Evolutionary conservation across 2,888 invertebrate species (phyloP), one percentile per base, ranked within the genome.

Genomic region (Idaea dimidiata): DNA sequence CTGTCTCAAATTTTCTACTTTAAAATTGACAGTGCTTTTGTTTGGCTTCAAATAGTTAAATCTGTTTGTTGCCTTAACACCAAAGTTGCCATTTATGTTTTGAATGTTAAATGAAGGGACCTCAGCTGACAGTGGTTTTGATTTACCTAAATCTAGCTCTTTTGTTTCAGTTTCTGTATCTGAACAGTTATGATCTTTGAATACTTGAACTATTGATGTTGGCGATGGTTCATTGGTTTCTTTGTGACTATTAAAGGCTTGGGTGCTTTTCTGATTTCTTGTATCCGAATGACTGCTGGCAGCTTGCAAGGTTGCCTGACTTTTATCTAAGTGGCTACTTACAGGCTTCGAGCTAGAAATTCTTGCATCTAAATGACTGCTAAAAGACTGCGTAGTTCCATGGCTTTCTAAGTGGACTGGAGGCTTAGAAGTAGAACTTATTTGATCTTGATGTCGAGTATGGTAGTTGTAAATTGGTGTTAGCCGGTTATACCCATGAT

Each of bases 151-250:
- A 64, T 81, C 71, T 58, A 78, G 64, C 62, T 82, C 76, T 62
- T 74, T 69, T 0, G 77, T 67, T 60, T 74, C 69, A n/a, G 56
- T 61, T 16, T 79, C 76, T 17, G 84, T 78, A 33, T 80, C 74
- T 16, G 83, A 75, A 66, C 91, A 91, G 62, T 90, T 89, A 54
- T 84, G 84, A 66, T 90, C 79, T 77, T 89, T 91, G 62, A 91
- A 91, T 1, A 92, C 87, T 77, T 84, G 84, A 2, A 91, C 80
- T 31, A 90, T 77, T 33, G 83, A 80, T 53, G 78, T 74, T 31
- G 70, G 78, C 60, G 75, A 75, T 64, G 78, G 76, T 75, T 86
- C 83, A 55, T 70, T 70, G 17, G 66, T 65, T 58, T 73, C 82
- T 67, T 87, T 86, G 80, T 74, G 43, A 10, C 43, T 74, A 18